These are phyloP conservation scores for Auanema sp. DNA, from an alignment of 2,888 invertebrate species.

Conservation along the genomic window DNA sequence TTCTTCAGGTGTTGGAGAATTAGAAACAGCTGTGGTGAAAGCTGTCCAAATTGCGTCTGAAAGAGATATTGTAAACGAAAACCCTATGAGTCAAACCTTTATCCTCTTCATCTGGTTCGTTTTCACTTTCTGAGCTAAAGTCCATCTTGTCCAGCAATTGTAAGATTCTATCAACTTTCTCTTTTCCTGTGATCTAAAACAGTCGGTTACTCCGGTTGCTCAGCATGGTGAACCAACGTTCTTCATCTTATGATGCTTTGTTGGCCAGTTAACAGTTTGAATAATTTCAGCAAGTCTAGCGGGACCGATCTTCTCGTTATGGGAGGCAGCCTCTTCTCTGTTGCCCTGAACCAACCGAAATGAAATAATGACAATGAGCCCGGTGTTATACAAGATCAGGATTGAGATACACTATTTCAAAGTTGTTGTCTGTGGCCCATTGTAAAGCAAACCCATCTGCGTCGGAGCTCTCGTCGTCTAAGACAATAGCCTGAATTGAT, in stretches of 20 bases:
- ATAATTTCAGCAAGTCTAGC: slow-evolving; percentile 30
- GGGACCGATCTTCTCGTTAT: slow-evolving; percentile 25
- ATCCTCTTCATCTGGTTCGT: slow-evolving; percentile 11
- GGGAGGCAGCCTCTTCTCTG: slow-evolving; percentile 12
- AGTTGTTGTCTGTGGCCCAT: slow-evolving; percentile 15
- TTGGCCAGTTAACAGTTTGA: slow-evolving; percentile 30
- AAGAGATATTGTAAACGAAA: background rate
- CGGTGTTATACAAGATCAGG: slow-evolving; percentile 1
- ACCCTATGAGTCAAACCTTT: slow-evolving; percentile 7
- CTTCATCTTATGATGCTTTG: slow-evolving; percentile 18
- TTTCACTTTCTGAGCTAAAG: slow-evolving; percentile 11
- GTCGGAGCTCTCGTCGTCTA: background rate
- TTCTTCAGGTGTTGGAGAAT: slow-evolving; percentile 4
- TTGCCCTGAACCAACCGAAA: slow-evolving; percentile 16
- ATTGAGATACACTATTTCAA: slow-evolving; percentile 12
- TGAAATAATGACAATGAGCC: background rate
- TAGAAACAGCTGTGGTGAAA: slow-evolving; percentile 4
- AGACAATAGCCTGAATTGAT: slow-evolving; percentile 2
- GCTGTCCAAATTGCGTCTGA: slow-evolving; percentile 14
- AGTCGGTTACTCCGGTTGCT: background rate
- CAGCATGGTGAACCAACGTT: background rate
- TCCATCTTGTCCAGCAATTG: background rate
- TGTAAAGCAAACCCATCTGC: slow-evolving; percentile 1
- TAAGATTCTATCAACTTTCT: slow-evolving; percentile 13
- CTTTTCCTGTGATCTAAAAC: slow-evolving; percentile 12